Conservation (phyloP, 2,888 invertebrate species). For the Coenonympha arcania region DNA sequence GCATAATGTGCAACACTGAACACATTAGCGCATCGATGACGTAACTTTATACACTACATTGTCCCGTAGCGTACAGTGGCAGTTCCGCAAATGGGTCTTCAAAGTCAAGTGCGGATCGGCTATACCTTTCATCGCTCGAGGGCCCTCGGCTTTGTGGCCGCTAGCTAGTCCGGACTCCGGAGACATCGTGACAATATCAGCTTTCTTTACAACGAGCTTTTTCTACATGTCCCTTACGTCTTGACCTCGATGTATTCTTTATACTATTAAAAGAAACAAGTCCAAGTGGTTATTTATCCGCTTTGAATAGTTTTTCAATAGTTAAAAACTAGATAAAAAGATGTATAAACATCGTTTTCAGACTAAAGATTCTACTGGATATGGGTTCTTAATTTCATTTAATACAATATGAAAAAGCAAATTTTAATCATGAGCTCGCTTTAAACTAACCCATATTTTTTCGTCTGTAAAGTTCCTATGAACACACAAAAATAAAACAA, state of each 20-base stretch:
- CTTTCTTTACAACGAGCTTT: constrained; percentile 17
- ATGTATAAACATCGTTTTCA: no score
- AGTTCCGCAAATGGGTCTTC: constrained; percentile 14
- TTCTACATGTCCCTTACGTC: background rate
- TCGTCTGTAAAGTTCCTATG: no score
- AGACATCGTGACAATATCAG: constrained; percentile 10
- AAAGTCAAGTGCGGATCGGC: constrained; percentile 20
- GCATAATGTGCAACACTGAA: background rate
- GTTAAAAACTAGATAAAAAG: no score
- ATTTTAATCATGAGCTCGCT: no score
- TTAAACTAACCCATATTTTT: no score
- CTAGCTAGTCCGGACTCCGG: background rate
- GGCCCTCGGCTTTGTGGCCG: constrained; percentile 12
- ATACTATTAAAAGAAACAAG: no score
- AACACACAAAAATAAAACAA: no score
- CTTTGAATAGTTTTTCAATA: no score
- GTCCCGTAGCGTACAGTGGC: background rate
- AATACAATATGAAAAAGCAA: no score
- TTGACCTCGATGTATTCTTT: constrained; percentile 15
- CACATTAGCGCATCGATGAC: constrained; percentile 1
- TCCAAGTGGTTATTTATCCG: no score
- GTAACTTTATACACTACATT: background rate
- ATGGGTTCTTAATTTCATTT: no score
- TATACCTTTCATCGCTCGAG: constrained; percentile 10
- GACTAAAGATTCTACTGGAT: no score